These are phyloP conservation scores for Drusus annulatus DNA, from an alignment of 1,140 invertebrate genomes.

Conservation along the genomic window DNA sequence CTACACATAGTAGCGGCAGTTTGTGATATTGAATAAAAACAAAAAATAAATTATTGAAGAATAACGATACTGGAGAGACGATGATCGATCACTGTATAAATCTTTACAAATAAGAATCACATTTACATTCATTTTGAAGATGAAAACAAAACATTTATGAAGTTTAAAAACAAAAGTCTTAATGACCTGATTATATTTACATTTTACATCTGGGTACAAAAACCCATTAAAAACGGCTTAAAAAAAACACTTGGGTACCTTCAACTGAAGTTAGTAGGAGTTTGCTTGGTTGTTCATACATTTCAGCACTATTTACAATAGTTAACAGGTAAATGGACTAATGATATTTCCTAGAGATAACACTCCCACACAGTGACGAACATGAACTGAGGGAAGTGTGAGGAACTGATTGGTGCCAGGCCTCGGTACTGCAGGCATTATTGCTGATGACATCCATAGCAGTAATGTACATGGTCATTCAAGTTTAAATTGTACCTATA, in stretches of 20 bases:
- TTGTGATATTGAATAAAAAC: no score
- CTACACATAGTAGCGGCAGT: no score
- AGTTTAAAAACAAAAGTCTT: no score
- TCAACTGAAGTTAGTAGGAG: conserved; percentile 73
- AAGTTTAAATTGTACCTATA: conserved; percentile 49
- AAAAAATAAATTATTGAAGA: no score
- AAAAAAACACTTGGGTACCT: conserved; percentile 64
- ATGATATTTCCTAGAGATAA: conserved; percentile 22
- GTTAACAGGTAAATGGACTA: conserved; percentile 3
- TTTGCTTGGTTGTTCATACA: conserved; percentile 73
- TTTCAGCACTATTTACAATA: conserved; percentile 32
- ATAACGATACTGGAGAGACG: no score
- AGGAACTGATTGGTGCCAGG: no score
- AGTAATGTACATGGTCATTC: conserved; percentile 58
- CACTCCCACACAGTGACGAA: conserved; percentile 16
- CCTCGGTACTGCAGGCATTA: conserved; percentile 55
- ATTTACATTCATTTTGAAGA: no score
- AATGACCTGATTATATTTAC: no score
- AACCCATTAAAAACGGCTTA: conserved; percentile 6
- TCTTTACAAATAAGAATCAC: no score
- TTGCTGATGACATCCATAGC: conserved; percentile 58
- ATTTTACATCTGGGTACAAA: no score
- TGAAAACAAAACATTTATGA: no score
- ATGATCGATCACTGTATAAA: no score
- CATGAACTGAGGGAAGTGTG: background rate